A percentile compares a stretch with the other conserved stretches of the same genome.
These are phyloP conservation scores for Anguilla japonica DNA, from an alignment of 2,113 vertebrate genomes.

Conservation along the genomic window DNA sequence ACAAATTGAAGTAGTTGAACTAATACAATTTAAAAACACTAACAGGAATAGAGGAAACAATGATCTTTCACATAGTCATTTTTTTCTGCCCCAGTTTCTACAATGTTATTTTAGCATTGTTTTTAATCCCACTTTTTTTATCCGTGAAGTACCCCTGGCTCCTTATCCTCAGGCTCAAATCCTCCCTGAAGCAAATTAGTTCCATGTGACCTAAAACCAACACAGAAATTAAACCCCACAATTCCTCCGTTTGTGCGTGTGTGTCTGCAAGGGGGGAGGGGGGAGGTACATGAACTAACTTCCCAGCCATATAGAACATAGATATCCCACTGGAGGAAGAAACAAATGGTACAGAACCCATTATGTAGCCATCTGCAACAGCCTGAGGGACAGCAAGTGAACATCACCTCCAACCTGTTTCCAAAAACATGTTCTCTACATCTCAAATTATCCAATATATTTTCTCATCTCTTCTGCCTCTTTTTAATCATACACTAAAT, in stretches of 20 bases:
- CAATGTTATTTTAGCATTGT: constrained; percentile 31
- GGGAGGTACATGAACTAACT: too few species aligned
- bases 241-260: constrained; percentile 10
- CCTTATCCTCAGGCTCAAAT: background rate
- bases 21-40: background rate
- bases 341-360: background rate
- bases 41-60: constrained; percentile 13
- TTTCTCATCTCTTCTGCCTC: background rate
- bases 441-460: background rate
- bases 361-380: too few species aligned
- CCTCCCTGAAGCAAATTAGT: constrained; percentile 12
- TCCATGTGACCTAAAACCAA: constrained; percentile 12
- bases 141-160: background rate
- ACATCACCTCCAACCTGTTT: background rate
- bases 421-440: background rate
- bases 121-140: constrained; percentile 29
- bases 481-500: background rate
- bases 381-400: background rate
- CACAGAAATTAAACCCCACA: constrained; percentile 18
- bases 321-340: too few species aligned
- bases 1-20: background rate
- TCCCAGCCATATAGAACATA: too few species aligned
- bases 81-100: background rate
- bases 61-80: constrained; percentile 5
- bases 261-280: background rate